A percentile compares a stretch with the other conserved stretches of the same genome.
Conservation (phyloP, 2,888 invertebrate genomes). For the Platerodrilus igneus region DNA sequence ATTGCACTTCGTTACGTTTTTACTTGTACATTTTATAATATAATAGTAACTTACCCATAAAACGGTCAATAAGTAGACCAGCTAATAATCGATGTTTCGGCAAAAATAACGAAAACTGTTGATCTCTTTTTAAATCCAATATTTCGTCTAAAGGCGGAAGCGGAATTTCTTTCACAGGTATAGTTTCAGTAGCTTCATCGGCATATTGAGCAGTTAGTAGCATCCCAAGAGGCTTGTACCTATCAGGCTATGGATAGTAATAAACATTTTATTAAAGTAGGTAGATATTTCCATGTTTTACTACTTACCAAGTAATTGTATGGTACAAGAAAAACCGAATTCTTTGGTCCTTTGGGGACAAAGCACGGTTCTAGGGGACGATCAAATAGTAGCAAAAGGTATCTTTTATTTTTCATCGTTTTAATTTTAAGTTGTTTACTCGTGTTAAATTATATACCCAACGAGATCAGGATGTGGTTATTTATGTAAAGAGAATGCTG, state of each 20-base stretch:
- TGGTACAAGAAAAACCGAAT: slow-evolving; percentile 60
- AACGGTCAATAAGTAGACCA: slow-evolving; percentile 61
- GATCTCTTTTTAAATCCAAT: slow-evolving; percentile 54
- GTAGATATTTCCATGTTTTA: not conserved
- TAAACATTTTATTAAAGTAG: slow-evolving; percentile 1
- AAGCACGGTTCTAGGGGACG: slow-evolving; percentile 73
- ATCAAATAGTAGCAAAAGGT: slow-evolving; percentile 65
- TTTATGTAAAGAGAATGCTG: no score
- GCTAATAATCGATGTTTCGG: slow-evolving; percentile 68
- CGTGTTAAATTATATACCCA: no score
- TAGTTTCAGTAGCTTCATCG: slow-evolving; percentile 50
- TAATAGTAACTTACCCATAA: slow-evolving; percentile 64
- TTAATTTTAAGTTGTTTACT: no score
- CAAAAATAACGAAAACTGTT: slow-evolving; percentile 72
- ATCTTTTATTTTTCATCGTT: slow-evolving; percentile 41
- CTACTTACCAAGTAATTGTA: slow-evolving; percentile 58
- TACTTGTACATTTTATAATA: slow-evolving; percentile 7
- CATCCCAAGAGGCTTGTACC: slow-evolving; percentile 55
- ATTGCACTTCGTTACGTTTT: no score
- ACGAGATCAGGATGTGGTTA: slow-evolving; percentile 13
- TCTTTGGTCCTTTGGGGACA: slow-evolving; percentile 65
- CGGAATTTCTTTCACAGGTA: slow-evolving; percentile 52
- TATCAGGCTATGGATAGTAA: slow-evolving; percentile 46
- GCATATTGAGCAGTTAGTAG: slow-evolving; percentile 60
- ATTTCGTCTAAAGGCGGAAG: slow-evolving; percentile 58